A percentile compares a stretch with the other conserved stretches of the same genome.
These are phyloP conservation scores for Adineta ricciae DNA, from an alignment of 2,888 invertebrate genomes.

Conservation along the genomic window DNA sequence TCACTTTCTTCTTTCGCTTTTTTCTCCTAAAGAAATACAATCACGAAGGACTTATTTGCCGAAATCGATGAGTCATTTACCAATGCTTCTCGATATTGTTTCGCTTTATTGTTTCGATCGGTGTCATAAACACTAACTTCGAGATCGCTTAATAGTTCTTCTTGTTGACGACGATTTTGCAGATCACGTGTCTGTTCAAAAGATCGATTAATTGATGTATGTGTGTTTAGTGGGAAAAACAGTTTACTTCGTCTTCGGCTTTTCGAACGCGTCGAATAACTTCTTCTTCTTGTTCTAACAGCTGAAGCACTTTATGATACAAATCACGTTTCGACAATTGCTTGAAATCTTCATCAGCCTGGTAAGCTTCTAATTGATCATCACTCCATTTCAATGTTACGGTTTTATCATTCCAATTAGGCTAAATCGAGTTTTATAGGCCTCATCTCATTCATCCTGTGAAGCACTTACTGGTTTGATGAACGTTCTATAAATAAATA, in stretches of 20 bases:
- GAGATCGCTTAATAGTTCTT: constrained; percentile 44
- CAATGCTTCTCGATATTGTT: constrained; percentile 47
- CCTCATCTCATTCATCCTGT: neutral
- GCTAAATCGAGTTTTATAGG: constrained; percentile 33
- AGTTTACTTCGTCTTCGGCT: constrained; percentile 47
- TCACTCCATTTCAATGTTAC: constrained; percentile 42
- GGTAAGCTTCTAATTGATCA: constrained; percentile 47
- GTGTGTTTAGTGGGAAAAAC: no score
- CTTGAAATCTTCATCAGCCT: constrained; percentile 43
- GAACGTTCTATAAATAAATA: neutral
- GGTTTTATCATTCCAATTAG: constrained; percentile 48
- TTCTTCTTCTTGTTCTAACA: constrained; percentile 45
- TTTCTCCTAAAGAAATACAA: constrained; percentile 27
- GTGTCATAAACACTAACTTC: constrained; percentile 50
- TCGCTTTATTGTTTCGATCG: constrained; percentile 49
- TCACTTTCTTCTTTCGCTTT: constrained; percentile 28
- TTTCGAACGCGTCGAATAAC: constrained; percentile 43
- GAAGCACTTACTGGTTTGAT: neutral
- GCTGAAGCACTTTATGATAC: constrained; percentile 44
- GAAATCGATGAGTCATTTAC: constrained; percentile 40
- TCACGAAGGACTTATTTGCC: constrained; percentile 38
- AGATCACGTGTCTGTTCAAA: constrained; percentile 40
- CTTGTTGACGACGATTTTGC: constrained; percentile 44
- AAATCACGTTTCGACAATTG: constrained; percentile 47
- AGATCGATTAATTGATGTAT: constrained; percentile 34